Evolutionary conservation across 2,113 vertebrate species (phyloP).

Genomic region (Mellivora capensis): DNA sequence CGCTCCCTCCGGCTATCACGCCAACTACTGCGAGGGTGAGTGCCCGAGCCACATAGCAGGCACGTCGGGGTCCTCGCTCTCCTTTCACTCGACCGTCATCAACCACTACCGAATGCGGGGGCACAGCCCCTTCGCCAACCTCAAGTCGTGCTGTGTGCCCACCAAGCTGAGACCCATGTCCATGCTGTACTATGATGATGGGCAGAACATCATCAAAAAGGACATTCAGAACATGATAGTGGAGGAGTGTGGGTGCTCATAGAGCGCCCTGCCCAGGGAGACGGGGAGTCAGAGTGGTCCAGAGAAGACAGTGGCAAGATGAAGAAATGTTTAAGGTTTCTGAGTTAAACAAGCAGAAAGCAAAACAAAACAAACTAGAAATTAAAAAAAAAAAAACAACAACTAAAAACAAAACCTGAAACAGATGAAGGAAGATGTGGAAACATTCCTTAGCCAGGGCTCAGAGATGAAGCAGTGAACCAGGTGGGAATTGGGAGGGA

Average conservation of each 20-base stretch:
- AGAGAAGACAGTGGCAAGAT: slow-evolving; percentile 39
- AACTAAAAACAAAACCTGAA: slow-evolving; percentile 62
- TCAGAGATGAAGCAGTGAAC: slow-evolving; percentile 68
- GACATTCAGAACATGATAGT: slow-evolving; percentile 99
- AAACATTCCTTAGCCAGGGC: slow-evolving; percentile 68
- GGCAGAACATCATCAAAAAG: slow-evolving; percentile 99
- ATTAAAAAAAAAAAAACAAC: neutral
- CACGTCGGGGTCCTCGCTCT: slow-evolving; percentile 92
- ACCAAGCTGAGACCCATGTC: slow-evolving; percentile 98
- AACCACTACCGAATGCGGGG: slow-evolving; percentile 97
- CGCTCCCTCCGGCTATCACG: slow-evolving; percentile 94
- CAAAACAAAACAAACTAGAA: slow-evolving; percentile 34
- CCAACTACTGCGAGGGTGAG: slow-evolving; percentile 99
- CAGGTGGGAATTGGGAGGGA: slow-evolving; percentile 52
- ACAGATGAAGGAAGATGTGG: slow-evolving; percentile 75
- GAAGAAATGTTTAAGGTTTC: slow-evolving; percentile 71
- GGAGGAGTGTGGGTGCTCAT: slow-evolving; percentile 98
- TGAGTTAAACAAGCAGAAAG: slow-evolving; percentile 68
- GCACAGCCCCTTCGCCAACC: slow-evolving; percentile 94
- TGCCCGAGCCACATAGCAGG: slow-evolving; percentile 95
- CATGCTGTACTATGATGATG: slow-evolving; percentile 98
- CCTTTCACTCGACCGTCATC: slow-evolving; percentile 98
- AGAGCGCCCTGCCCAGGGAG: slow-evolving; percentile 51
- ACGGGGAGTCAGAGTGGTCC: slow-evolving; percentile 31
- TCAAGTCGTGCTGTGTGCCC: slow-evolving; percentile 96